phyloP scores from a whole-genome alignment of 1,140 invertebrate species.

The Drosophila parabipectinata region DNA sequence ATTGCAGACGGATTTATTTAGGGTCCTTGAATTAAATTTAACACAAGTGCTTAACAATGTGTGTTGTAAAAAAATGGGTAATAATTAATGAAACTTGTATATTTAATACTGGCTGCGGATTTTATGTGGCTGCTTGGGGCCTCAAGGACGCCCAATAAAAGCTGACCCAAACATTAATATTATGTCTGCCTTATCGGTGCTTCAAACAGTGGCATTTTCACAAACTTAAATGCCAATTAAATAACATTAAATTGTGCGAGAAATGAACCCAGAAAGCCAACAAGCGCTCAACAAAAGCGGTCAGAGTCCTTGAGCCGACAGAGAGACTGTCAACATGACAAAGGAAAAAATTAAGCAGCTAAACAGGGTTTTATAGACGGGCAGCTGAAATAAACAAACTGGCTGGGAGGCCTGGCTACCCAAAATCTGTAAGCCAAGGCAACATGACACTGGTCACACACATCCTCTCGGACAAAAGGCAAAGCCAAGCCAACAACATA shows the following conservation, averaged over 20 bases:
- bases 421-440: slow-evolving; percentile 65
- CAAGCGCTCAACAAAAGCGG: slow-evolving; percentile 23
- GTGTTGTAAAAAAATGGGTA: neutral
- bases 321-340: slow-evolving; percentile 76
- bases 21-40: slow-evolving; percentile 9
- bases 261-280: slow-evolving; percentile 61
- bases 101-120: neutral
- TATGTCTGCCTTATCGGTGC: slow-evolving; percentile 30
- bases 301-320: slow-evolving; percentile 53
- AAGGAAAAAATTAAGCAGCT: slow-evolving; percentile 82
- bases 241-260: slow-evolving; percentile 82
- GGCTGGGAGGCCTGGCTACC: slow-evolving; percentile 24
- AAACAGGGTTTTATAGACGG: slow-evolving; percentile 75
- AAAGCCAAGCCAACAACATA: slow-evolving; percentile 80
- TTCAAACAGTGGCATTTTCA: slow-evolving; percentile 61
- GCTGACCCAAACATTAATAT: slow-evolving; percentile 51
- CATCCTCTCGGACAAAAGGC: slow-evolving; percentile 42
- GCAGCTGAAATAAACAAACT: slow-evolving; percentile 69
- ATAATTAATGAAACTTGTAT: slow-evolving; percentile 20
- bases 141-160: slow-evolving; percentile 48
- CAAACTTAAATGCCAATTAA: slow-evolving; percentile 81
- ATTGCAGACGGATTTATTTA: slow-evolving; percentile 52
- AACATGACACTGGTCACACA: slow-evolving; percentile 49
- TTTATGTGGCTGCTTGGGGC: neutral
- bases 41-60: slow-evolving; percentile 17